Conservation (phyloP, 2,888 invertebrate genomes). For the Hemaris fuciformis region DNA sequence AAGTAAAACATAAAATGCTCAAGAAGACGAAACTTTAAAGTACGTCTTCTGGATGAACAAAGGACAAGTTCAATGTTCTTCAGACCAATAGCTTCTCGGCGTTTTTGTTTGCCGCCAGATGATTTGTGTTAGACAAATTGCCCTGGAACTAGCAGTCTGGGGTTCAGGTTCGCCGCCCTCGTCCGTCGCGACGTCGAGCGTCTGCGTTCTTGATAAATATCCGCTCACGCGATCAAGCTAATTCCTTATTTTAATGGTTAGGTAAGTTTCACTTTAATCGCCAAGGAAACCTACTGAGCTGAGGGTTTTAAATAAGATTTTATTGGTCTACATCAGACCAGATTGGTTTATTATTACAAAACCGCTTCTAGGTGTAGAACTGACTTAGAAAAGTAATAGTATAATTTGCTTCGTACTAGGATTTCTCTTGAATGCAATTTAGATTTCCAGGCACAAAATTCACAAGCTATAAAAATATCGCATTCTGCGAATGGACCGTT, state of each 20-base stretch:
- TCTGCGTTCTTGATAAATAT: constrained; percentile 15
- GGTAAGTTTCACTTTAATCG: background rate
- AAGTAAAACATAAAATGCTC: too few relatives aligned
- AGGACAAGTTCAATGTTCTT: background rate
- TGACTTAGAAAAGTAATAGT: too few relatives aligned
- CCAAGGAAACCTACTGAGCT: too few relatives aligned
- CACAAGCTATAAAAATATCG: too few relatives aligned
- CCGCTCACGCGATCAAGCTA: constrained; percentile 2
- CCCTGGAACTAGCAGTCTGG: constrained; percentile 23
- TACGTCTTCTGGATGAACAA: background rate
- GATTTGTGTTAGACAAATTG: constrained; percentile 27
- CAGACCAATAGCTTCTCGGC: background rate
- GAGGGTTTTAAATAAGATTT: too few relatives aligned
- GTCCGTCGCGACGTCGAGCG: constrained; percentile 30
- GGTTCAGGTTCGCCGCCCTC: constrained; percentile 36
- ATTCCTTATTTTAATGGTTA: background rate
- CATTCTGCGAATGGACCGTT: too few relatives aligned
- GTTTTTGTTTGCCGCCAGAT: background rate
- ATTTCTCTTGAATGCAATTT: too few relatives aligned
- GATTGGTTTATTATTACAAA: too few relatives aligned
- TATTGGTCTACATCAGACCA: too few relatives aligned
- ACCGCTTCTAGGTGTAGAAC: too few relatives aligned
- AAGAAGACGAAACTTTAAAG: background rate
- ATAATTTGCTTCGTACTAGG: too few relatives aligned
- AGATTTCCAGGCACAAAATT: too few relatives aligned